phyloP scores from a whole-genome alignment of 1,140 invertebrate species.

The Hypothenemus hampei region DNA sequence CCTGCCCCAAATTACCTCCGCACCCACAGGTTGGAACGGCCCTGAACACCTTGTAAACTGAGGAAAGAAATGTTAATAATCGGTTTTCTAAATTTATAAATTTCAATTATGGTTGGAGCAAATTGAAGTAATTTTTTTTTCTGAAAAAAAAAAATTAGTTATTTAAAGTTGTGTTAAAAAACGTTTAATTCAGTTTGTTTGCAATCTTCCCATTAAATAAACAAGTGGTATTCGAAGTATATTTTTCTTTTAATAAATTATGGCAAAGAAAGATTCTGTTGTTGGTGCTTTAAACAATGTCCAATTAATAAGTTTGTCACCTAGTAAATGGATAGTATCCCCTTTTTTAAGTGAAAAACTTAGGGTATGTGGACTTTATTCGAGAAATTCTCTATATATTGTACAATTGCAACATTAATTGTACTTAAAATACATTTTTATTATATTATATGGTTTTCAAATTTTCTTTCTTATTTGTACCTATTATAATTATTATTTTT shows the following conservation, averaged over 20 bases:
- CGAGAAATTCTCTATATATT: too few species aligned
- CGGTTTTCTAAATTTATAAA: background rate
- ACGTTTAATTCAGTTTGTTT: background rate
- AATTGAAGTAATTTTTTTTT: too few species aligned
- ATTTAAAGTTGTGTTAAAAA: background rate
- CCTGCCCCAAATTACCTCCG: too few species aligned
- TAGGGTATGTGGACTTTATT: background rate
- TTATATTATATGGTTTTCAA: too few species aligned
- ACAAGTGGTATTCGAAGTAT: background rate
- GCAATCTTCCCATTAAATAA: background rate
- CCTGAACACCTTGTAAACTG: too few species aligned
- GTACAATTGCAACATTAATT: too few species aligned
- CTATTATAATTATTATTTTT: too few species aligned
- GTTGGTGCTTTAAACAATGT: conserved; percentile 2
- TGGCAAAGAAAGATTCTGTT: background rate
- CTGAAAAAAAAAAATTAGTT: background rate
- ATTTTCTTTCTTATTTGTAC: too few species aligned
- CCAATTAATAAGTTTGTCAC: conserved; percentile 7
- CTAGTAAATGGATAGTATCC: conserved; percentile 5
- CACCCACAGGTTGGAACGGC: too few species aligned
- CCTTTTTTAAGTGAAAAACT: conserved; percentile 8
- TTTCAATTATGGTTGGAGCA: too few species aligned
- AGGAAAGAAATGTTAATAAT: too few species aligned
- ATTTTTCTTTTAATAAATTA: background rate
- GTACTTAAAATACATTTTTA: too few species aligned